These are phyloP conservation scores for Solenopsis fugax DNA, from an alignment of 1,140 invertebrate genomes.

Conservation along the genomic window DNA sequence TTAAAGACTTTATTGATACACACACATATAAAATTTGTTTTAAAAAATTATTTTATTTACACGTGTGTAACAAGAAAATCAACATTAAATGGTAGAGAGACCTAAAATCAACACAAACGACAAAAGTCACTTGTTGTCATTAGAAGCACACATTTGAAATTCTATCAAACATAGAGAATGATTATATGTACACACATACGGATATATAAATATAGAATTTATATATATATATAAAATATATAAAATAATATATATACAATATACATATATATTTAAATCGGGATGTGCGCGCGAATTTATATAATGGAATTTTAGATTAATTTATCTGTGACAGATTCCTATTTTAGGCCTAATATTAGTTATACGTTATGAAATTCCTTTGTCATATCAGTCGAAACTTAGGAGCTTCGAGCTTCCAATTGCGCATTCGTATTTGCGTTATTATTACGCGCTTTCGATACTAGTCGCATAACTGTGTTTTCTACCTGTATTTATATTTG, in stretches of 20 bases:
- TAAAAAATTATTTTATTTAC: slow-evolving; percentile 15
- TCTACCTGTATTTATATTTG: slow-evolving; percentile 60
- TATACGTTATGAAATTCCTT: slow-evolving; percentile 47
- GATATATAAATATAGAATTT: slow-evolving; percentile 57
- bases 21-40: background rate
- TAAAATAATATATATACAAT: slow-evolving; percentile 56
- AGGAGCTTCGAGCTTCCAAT: slow-evolving; percentile 55
- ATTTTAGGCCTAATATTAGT: slow-evolving; percentile 75
- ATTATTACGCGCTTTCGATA: slow-evolving; percentile 72
- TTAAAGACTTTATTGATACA: background rate
- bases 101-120: slow-evolving; percentile 64
- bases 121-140: slow-evolving; percentile 75
- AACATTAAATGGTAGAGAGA: slow-evolving; percentile 33
- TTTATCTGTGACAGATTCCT: slow-evolving; percentile 75
- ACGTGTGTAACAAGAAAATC: slow-evolving; percentile 3
- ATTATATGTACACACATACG: slow-evolving; percentile 57
- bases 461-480: slow-evolving; percentile 80
- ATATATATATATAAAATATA: slow-evolving; percentile 63
- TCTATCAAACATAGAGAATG: slow-evolving; percentile 72
- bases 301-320: slow-evolving; percentile 65
- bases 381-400: slow-evolving; percentile 49
- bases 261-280: slow-evolving; percentile 56
- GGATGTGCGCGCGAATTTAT: slow-evolving; percentile 22
- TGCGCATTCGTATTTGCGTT: slow-evolving; percentile 62
- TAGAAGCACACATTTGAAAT: slow-evolving; percentile 75